Base-by-base conservation (phyloP, 2,797 vertebrate species). In the Odontamblyopus rebecca region DNA sequence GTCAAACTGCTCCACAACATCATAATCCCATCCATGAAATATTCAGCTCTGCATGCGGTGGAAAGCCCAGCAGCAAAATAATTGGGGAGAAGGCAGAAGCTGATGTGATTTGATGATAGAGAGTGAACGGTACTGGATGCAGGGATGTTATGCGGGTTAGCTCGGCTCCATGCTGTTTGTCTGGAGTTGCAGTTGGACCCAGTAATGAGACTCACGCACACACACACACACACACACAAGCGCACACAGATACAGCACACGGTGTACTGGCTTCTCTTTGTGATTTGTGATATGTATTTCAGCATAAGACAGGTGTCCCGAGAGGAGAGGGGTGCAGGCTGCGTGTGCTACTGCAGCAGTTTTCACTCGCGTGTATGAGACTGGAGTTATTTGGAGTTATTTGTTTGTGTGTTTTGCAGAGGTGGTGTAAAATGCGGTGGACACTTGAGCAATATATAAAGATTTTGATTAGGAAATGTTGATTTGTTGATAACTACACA, bases 181-280 rank as follows among this genome's bases (percentile, higher is more conserved):
- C 67, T 79, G 65, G 57, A 71, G 70, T 76, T 82, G 75, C 82
- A 80, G 76, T 69, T 69, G 72, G 78, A 80, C 68, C 57, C 73
- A 12, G 76, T 86, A 86, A 87, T 85, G 87, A 87, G 85, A 75
- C 77, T 60, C 61, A 29, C 73, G 51, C 63, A 64, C 44, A 80
- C 61, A 51, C 29, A 79, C 75, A 65, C 62, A 41, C 61, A 57
- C 41, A 74, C 77, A 54, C 61, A 26, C 71, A 53, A 53, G 61
- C 51, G 80, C 77, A 66, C 59, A 38, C 29, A 78, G 73, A 65
- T 60, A 53, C 61, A 57, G 61, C 73, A 75, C 73, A 82, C 23
- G 32, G 63, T 69, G 75, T 29, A 35, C 72, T 70, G 75, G 29
- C 66, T 65, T 77, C 69, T 73, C 50, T 29, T 70, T 73, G 60